Conservation (phyloP, 2,797 vertebrate species). For the Etheostoma perlongum region DNA sequence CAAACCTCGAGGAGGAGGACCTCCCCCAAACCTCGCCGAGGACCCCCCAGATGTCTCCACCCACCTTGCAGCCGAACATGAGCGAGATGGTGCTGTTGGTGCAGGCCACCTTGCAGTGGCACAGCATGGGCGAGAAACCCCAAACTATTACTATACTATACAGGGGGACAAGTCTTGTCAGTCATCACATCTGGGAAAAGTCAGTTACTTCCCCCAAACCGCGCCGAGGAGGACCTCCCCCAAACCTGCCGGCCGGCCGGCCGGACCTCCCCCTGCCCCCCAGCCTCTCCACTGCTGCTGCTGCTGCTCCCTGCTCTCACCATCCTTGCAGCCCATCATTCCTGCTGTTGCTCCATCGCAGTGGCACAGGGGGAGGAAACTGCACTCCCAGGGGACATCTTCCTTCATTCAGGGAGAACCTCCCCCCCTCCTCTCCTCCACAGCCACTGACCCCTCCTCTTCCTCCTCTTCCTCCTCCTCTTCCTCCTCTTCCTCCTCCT, state of each 20-base stretch:
- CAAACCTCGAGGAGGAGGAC: too few relatives aligned
- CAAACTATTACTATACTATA: too few relatives aligned
- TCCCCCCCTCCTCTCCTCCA: slow-evolving; percentile 39
- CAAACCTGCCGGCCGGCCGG: too few relatives aligned
- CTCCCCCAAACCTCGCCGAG: not conserved
- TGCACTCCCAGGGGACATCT: slow-evolving; percentile 78
- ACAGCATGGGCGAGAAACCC: slow-evolving; percentile 90
- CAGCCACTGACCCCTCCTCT: slow-evolving; percentile 42
- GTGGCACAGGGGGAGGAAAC: too few relatives aligned
- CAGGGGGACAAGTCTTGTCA: too few relatives aligned
- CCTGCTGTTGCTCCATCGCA: slow-evolving; percentile 83
- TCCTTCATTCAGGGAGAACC: slow-evolving; percentile 81
- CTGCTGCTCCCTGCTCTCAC: slow-evolving; percentile 87
- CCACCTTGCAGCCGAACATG: slow-evolving; percentile 94
- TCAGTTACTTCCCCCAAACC: too few relatives aligned
- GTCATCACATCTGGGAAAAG: too few relatives aligned
- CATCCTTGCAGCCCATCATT: slow-evolving; percentile 90
- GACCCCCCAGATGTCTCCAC: slow-evolving; percentile 65
- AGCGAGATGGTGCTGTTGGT: slow-evolving; percentile 91
- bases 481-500: slow-evolving; percentile 22
- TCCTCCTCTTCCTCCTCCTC: slow-evolving; percentile 19
- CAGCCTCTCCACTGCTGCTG: slow-evolving; percentile 80
- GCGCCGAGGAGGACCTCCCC: too few relatives aligned
- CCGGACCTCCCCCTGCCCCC: too few relatives aligned
- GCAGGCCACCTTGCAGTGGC: slow-evolving; percentile 93